Conservation (phyloP, 2,113 vertebrate genomes). For the Propithecus coquereli region DNA sequence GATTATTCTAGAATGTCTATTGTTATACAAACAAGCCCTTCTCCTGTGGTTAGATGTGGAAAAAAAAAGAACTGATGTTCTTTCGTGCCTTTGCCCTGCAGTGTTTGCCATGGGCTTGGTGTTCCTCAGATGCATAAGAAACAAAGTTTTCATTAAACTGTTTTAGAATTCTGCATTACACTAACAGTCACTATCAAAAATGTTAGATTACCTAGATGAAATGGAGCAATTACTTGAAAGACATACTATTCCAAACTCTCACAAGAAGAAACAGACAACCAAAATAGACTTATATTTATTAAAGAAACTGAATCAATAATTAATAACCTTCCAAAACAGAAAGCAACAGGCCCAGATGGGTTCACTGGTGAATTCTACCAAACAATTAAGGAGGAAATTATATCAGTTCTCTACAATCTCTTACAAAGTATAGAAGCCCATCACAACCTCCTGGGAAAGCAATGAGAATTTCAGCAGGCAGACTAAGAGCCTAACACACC, state of each 20-base stretch:
- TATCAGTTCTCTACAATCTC: not conserved
- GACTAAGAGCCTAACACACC: too few relatives aligned
- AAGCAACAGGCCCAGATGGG: not conserved
- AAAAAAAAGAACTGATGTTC: not conserved
- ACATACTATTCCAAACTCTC: not conserved
- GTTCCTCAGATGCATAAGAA: not conserved
- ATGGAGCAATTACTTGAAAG: not conserved
- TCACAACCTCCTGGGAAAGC: too few relatives aligned
- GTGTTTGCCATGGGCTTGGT: not conserved
- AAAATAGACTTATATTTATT: not conserved
- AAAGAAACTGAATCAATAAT: not conserved
- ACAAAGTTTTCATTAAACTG: not conserved
- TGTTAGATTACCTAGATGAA: not conserved
- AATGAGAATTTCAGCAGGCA: too few relatives aligned
- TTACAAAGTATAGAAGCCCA: not conserved
- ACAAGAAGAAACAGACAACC: not conserved
- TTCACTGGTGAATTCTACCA: not conserved
- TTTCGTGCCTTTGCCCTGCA: not conserved
- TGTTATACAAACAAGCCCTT: not conserved
- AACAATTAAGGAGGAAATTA: not conserved
- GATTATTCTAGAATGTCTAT: not conserved
- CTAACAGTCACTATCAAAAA: not conserved
- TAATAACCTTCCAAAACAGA: not conserved
- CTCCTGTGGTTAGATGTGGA: not conserved
- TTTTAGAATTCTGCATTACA: not conserved